These are phyloP conservation scores for Apomyelois bistriatella DNA, from an alignment of 2,888 invertebrate genomes.

Conservation along the genomic window DNA sequence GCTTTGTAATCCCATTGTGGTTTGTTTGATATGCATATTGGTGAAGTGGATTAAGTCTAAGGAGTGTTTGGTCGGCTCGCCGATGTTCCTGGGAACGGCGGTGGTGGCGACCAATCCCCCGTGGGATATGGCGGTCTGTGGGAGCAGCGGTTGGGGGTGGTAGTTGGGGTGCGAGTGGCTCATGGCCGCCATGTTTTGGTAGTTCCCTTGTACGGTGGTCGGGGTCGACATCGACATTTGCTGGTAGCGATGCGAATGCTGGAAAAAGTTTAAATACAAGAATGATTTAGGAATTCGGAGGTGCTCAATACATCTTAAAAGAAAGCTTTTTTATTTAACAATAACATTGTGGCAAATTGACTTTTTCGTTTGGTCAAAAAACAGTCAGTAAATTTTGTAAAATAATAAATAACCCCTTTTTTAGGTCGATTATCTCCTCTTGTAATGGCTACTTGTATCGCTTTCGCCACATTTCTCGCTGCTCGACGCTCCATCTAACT, in stretches of 20 bases:
- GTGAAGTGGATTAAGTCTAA: conserved; percentile 63
- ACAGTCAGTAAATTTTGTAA: too few species aligned
- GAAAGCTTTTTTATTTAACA: too few species aligned
- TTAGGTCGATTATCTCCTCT: too few species aligned
- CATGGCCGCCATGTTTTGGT: conserved; percentile 63
- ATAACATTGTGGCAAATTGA: too few species aligned
- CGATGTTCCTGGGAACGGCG: conserved; percentile 47
- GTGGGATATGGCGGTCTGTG: conserved; percentile 37
- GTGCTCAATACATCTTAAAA: too few species aligned
- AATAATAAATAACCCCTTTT: too few species aligned
- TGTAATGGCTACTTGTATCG: too few species aligned
- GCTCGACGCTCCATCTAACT: too few species aligned
- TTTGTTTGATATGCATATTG: conserved; percentile 47
- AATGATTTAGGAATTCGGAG: too few species aligned
- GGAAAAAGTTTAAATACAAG: conserved; percentile 25
- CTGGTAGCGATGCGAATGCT: conserved; percentile 64
- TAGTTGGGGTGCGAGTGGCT: conserved; percentile 62
- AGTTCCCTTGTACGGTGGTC: conserved; percentile 43
- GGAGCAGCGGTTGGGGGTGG: conserved; percentile 30
- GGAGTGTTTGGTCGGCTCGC: conserved; percentile 56
- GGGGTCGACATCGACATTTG: conserved; percentile 70
- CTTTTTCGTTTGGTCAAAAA: too few species aligned
- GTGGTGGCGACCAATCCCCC: conserved; percentile 39
- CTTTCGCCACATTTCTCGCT: too few species aligned
- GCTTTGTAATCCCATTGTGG: conserved; percentile 48